Conservation (phyloP, 1,140 invertebrate genomes). For the Brachionus manjavacas region DNA sequence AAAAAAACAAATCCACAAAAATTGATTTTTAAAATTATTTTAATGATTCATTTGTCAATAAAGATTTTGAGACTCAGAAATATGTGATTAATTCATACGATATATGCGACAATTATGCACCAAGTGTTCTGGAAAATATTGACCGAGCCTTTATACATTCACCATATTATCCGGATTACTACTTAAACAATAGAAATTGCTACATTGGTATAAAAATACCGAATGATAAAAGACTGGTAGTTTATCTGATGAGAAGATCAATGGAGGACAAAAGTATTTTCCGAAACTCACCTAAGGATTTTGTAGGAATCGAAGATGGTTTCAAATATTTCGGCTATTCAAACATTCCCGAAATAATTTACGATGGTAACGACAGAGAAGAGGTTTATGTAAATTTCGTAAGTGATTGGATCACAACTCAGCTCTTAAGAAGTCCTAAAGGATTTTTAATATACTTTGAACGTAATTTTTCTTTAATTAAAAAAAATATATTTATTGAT, state of each 20-base stretch:
- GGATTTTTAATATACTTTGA: slow-evolving; percentile 40
- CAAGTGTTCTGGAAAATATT: not conserved
- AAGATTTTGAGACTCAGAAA: slow-evolving; percentile 29
- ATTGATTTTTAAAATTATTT: too few species aligned
- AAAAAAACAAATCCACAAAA: too few species aligned
- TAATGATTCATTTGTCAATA: not conserved
- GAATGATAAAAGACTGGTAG: not conserved
- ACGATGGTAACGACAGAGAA: slow-evolving; percentile 10
- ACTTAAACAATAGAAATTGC: slow-evolving; percentile 30
- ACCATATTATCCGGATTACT: slow-evolving; percentile 35
- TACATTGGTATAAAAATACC: slow-evolving; percentile 11
- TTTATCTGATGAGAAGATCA: slow-evolving; percentile 15
- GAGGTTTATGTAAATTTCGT: not conserved
- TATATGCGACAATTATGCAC: slow-evolving; percentile 25
- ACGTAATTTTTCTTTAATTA: not conserved
- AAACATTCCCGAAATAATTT: slow-evolving; percentile 1
- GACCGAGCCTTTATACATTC: slow-evolving; percentile 24
- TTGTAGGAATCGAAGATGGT: slow-evolving; percentile 15
- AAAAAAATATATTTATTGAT: not conserved
- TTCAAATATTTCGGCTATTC: slow-evolving; percentile 13
- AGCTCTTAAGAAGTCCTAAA: not conserved
- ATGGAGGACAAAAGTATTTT: slow-evolving; percentile 31
- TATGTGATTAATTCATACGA: not conserved
- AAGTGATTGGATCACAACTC: slow-evolving; percentile 26
- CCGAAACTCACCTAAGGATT: not conserved